Percentiles rank a stretch among this genome's conserved stretches.
Evolutionary conservation across 2,113 vertebrate species (phyloP).

Genomic region (Pelvicachromis taeniatus): DNA sequence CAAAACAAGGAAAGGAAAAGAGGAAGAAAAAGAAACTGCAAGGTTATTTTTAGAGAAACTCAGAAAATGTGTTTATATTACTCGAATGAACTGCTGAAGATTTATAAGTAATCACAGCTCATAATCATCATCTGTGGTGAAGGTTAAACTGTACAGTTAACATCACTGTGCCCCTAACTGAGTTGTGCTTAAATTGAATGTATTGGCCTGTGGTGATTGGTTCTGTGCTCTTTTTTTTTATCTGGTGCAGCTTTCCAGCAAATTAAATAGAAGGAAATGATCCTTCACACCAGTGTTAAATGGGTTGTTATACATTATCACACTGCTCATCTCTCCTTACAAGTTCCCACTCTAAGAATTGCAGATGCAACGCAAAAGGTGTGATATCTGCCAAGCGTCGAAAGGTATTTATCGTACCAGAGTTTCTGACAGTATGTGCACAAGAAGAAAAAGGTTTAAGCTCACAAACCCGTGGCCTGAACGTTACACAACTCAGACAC

Average conservation of each 20-base stretch:
- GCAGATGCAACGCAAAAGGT: background rate
- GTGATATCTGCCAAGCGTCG: constrained; percentile 18
- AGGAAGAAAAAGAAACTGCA: background rate
- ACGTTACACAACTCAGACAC: constrained; percentile 12
- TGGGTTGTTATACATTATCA: constrained; percentile 52
- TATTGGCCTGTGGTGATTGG: background rate
- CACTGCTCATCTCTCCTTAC: constrained; percentile 15
- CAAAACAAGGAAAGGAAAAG: constrained; percentile 34
- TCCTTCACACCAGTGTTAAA: constrained; percentile 47
- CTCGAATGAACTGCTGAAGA: background rate
- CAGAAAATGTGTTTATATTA: background rate
- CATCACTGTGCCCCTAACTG: background rate
- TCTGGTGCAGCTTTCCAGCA: background rate
- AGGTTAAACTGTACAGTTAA: constrained; percentile 1
- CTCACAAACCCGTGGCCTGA: constrained; percentile 10
- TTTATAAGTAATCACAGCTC: background rate
- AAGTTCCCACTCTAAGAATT: constrained; percentile 1
- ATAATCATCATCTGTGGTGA: background rate
- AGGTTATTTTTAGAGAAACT: constrained; percentile 59
- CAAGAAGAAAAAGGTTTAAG: constrained; percentile 12
- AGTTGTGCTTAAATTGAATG: background rate
- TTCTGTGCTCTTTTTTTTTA: background rate
- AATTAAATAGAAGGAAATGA: constrained; percentile 4
- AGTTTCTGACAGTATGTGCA: constrained; percentile 14
- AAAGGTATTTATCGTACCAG: constrained; percentile 46